Base-by-base conservation (phyloP, 2,113 vertebrate species). In the Rousettus leschenaultii region DNA sequence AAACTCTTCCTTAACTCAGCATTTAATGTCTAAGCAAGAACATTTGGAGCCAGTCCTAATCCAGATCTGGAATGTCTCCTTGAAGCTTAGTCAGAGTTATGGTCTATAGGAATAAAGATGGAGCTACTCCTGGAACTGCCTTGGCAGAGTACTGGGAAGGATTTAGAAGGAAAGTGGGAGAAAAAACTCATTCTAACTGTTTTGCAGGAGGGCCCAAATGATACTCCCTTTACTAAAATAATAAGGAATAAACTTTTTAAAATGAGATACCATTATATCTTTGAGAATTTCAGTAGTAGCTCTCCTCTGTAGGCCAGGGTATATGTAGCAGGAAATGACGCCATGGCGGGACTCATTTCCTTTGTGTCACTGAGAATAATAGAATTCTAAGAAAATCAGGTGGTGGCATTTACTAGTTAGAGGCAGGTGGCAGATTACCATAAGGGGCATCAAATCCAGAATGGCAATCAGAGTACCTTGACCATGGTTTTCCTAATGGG, bases 1-100 rank as follows among this genome's bases (percentile, higher is more conserved):
- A 6, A 43, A 9, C 9, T 83, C 55, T 71, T 63, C 40, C 35
- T 43, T 78, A 55, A 93, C 74, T 95, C 38, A n/a, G 57, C 40
- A 89, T 53, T 86, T 77, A 51, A 59, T 71, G 80, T 89, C 45
- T 53, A 45, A 21, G 38, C 61, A 45, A 59, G 57, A 89, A 77
- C 22, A 51, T 15, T 65, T 12, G 13, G 24, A 68, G 11, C n/a
- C 16, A 22, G 16, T 33, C 48, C 33, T 78, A 48, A 28, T 22
- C 14, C 35, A 40, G 33, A 89, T 19, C 40, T 55, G 40, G 35
- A 19, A 48, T 35, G 45, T 8, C 57, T 80, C n/a, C 38, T 22
- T 19, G 13, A 86, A 92, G 21, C 68, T 63, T 43, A 82, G 73
- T 65, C 90, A 96, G 13, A 10, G 15, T 63, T 40, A 40, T 61